A percentile compares a stretch with the other conserved stretches of the same genome.
phyloP scores from a whole-genome alignment of 2,113 vertebrate genomes.

The Mirza zaza region DNA sequence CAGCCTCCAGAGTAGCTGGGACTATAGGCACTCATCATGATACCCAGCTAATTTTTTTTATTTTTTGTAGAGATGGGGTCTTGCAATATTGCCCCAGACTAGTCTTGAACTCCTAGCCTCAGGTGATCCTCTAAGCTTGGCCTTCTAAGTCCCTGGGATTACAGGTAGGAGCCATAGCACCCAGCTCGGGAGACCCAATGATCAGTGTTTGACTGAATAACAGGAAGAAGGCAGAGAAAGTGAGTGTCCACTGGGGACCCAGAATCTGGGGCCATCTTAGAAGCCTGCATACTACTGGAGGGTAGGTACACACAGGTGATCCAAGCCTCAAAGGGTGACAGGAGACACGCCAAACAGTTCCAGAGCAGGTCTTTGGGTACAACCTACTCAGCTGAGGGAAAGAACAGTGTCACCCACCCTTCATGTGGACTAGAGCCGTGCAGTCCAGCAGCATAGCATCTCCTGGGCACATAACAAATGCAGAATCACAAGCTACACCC shows the following conservation, averaged over 20 bases:
- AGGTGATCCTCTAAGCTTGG: too few relatives aligned
- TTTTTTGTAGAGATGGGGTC: too few relatives aligned
- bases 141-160: too few relatives aligned
- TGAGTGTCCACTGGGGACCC: not conserved
- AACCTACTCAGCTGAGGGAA: not conserved
- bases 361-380: not conserved
- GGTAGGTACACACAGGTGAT: not conserved
- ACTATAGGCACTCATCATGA: too few relatives aligned
- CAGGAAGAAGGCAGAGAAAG: not conserved
- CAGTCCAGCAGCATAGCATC: not conserved
- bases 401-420: not conserved
- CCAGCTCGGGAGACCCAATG: not conserved
- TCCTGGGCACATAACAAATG: rapidly evolving
- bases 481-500: not conserved
- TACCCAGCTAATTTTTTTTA: too few relatives aligned
- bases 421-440: not conserved
- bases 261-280: not conserved
- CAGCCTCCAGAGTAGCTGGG: too few relatives aligned
- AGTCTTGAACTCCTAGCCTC: too few relatives aligned
- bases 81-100: too few relatives aligned
- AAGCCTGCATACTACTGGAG: not conserved
- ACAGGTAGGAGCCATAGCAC: too few relatives aligned
- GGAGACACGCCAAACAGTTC: not conserved
- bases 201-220: not conserved
- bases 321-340: not conserved